Percentiles rank a stretch among this genome's conserved stretches.
phyloP scores from a whole-genome alignment of 2,797 vertebrate species.

The Chelmon rostratus region DNA sequence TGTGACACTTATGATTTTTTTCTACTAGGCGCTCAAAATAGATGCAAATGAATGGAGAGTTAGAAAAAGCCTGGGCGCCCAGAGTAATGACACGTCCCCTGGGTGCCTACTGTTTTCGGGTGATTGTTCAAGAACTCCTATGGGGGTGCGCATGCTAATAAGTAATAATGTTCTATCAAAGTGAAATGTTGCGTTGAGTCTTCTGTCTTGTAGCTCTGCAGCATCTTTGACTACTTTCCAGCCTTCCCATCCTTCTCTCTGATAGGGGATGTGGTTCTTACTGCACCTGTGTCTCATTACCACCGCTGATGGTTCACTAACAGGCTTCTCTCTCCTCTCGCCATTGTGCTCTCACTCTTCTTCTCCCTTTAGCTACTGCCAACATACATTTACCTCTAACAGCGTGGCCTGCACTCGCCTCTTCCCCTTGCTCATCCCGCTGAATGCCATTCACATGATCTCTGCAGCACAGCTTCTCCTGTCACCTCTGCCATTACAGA shows the following conservation, averaged over 20 bases:
- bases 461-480: conserved; percentile 32
- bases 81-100: conserved; percentile 59
- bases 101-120: conserved; percentile 59
- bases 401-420: conserved; percentile 49
- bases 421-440: conserved; percentile 40
- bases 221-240: conserved; percentile 42
- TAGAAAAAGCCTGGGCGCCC: conserved; percentile 39
- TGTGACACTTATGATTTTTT: conserved; percentile 54
- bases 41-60: conserved; percentile 64
- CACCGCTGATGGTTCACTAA: conserved; percentile 74
- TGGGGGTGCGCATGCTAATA: conserved; percentile 65
- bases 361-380: conserved; percentile 77
- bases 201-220: conserved; percentile 34
- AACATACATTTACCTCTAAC: conserved; percentile 79
- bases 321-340: conserved; percentile 61
- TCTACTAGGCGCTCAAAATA: conserved; percentile 60
- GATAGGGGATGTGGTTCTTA: conserved; percentile 52
- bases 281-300: conserved; percentile 83
- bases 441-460: conserved; percentile 51
- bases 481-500: conserved; percentile 54
- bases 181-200: conserved; percentile 53
- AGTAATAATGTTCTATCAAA: conserved; percentile 74
- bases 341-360: conserved; percentile 65
- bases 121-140: conserved; percentile 67
- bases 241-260: conserved; percentile 45